Base-by-base conservation (phyloP, 1,140 invertebrate genomes). In the Trachymyrmex cornetzi region DNA sequence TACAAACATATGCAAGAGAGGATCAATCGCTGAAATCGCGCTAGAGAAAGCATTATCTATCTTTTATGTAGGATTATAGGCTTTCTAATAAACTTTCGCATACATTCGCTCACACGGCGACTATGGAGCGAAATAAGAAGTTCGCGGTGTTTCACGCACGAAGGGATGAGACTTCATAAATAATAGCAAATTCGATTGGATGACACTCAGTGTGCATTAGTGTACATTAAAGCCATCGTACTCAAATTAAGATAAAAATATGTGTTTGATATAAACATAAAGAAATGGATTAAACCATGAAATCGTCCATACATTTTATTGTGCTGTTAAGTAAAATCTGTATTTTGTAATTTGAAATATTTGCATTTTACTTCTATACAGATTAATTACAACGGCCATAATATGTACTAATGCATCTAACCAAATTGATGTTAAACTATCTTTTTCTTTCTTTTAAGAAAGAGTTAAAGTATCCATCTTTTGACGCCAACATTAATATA, bases 1-100 rank as follows among this genome's bases (percentile, higher is more conserved):
- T 12, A 48, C 27, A 9, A 44, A 81, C 53, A 57, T 24, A 19
- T 67, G 27, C 19, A 50, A 22, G 16, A 57, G 4, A 57, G 9
- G 1, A 48, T 44, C 22, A 38, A 72, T 84, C 59, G 59, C 67
- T 80, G 64, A 86, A 88, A 84, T 91, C 79, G 71, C 74, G 19
- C 38, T 74, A 69, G 90, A 86, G 90, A 91, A 91, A 91, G 90
- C 90, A 91, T 89, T 64, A 84, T 86, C 84, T 86, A 86, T 67
- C 50, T 89, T 67, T 88, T 89, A 88, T 87, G 79, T 91, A 89
- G 90, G 88, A 91, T 89, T 89, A 89, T 89, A 91, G 81, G 89
- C 79, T 89, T 89, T 88, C 86, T 91, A 91, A 89, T 89, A 84
- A 69, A 91, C 90, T 91, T 91, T 91, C 90, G 86, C 77, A 89